Evolutionary conservation across 2,888 invertebrate species (phyloP).

Genomic region (Apodemia zela): DNA sequence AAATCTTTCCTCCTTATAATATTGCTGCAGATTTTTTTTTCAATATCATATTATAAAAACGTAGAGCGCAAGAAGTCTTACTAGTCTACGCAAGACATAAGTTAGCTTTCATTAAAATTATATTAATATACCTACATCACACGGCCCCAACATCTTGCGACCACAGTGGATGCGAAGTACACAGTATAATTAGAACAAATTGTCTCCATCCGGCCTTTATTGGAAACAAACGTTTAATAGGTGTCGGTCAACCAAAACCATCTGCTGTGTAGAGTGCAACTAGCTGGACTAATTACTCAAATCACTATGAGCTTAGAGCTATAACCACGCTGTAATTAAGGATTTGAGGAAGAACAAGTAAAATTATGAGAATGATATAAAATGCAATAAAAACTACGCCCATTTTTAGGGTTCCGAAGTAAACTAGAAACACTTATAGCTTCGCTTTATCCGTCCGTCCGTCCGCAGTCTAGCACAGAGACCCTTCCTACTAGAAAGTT

Average conservation of each 20-base stretch:
- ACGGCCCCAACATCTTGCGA: slow-evolving; percentile 11
- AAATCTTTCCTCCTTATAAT: too few relatives aligned
- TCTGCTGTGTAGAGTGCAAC: slow-evolving; percentile 43
- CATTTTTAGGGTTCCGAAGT: too few relatives aligned
- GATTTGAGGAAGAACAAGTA: not conserved
- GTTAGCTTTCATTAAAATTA: not conserved
- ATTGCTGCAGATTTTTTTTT: too few relatives aligned
- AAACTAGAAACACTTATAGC: too few relatives aligned
- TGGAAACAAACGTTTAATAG: slow-evolving; percentile 62
- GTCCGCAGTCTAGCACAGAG: too few relatives aligned
- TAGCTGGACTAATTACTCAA: slow-evolving; percentile 28
- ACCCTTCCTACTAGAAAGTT: too few relatives aligned
- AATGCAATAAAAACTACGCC: too few relatives aligned
- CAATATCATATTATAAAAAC: too few relatives aligned
- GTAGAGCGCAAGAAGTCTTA: too few relatives aligned
- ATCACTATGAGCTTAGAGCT: slow-evolving; percentile 5
- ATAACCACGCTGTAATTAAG: not conserved
- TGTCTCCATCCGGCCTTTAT: slow-evolving; percentile 70
- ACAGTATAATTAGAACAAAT: slow-evolving; percentile 67
- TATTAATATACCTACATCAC: not conserved
- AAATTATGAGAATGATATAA: too few relatives aligned
- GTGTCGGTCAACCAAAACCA: slow-evolving; percentile 68
- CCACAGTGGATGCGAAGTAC: slow-evolving; percentile 26
- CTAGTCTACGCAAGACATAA: too few relatives aligned
- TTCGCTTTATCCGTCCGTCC: too few relatives aligned